Percentiles rank a stretch among this genome's conserved stretches.
phyloP scores from a whole-genome alignment of 2,888 invertebrate species.

The Agriotes lineatus region DNA sequence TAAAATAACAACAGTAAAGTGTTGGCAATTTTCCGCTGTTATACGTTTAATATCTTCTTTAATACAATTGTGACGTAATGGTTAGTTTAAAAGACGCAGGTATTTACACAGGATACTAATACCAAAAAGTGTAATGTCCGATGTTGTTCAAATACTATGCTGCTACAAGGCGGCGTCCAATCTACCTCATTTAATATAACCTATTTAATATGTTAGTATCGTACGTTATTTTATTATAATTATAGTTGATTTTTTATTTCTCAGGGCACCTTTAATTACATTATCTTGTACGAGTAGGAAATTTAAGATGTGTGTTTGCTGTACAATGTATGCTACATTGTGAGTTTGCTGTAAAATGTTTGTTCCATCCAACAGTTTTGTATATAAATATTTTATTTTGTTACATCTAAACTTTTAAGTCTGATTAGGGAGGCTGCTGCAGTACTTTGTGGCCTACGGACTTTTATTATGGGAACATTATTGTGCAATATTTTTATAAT shows the following conservation, averaged over 20 bases:
- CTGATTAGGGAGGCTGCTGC: slow-evolving; percentile 63
- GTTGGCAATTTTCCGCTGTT: too few species aligned
- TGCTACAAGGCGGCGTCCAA: slow-evolving; percentile 54
- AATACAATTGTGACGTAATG: slow-evolving; percentile 1
- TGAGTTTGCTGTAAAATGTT: slow-evolving; percentile 50
- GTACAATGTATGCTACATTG: slow-evolving; percentile 47
- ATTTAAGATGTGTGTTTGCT: slow-evolving; percentile 41
- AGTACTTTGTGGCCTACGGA: slow-evolving; percentile 61
- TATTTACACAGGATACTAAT: slow-evolving; percentile 27
- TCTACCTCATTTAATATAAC: slow-evolving; percentile 60
- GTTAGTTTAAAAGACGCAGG: slow-evolving; percentile 23
- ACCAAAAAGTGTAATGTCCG: slow-evolving; percentile 42
- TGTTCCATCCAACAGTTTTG: slow-evolving; percentile 50
- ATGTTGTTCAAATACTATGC: slow-evolving; percentile 57
- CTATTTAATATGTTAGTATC: slow-evolving; percentile 55
- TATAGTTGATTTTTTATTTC: slow-evolving; percentile 57
- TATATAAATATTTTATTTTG: slow-evolving; percentile 45
- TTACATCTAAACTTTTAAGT: slow-evolving; percentile 52
- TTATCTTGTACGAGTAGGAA: slow-evolving; percentile 42
- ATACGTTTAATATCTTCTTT: slow-evolving; percentile 4
- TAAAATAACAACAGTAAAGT: too few species aligned
- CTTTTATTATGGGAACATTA: slow-evolving; percentile 35
- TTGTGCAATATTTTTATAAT: slow-evolving; percentile 37
- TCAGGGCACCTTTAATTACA: slow-evolving; percentile 58
- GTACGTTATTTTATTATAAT: slow-evolving; percentile 52